Percentiles rank a stretch among this genome's conserved stretches.
These are phyloP conservation scores for Euborellia annulipes DNA, from an alignment of 1,140 invertebrate species.

Conservation along the genomic window DNA sequence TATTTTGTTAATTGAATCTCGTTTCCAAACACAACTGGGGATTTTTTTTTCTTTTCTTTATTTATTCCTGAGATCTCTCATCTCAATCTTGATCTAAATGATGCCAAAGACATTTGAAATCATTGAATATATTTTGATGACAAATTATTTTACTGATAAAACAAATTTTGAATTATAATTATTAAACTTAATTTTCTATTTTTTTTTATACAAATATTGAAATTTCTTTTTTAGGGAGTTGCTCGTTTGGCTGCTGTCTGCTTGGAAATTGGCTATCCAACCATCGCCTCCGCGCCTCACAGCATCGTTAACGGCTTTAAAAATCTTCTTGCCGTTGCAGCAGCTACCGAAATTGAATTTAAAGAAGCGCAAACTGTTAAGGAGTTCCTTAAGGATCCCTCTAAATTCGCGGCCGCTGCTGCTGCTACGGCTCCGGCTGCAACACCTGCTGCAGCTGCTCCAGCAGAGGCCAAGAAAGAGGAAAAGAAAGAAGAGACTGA, in stretches of 20 bases:
- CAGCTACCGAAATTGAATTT: constrained; percentile 89
- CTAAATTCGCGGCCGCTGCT: constrained; percentile 70
- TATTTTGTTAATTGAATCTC: too few species aligned
- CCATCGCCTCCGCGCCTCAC: constrained; percentile 90
- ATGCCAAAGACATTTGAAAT: too few species aligned
- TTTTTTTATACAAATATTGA: not conserved
- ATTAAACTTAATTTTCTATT: too few species aligned
- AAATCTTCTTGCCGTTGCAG: constrained; percentile 91
- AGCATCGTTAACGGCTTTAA: constrained; percentile 96
- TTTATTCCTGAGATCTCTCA: too few species aligned
- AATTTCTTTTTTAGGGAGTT: constrained; percentile 48
- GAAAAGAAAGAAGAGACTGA: constrained; percentile 64
- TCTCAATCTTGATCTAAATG: too few species aligned
- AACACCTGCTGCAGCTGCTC: constrained; percentile 35
- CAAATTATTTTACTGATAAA: too few species aligned
- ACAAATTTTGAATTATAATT: too few species aligned
- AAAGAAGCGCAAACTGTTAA: constrained; percentile 85
- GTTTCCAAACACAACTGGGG: too few species aligned
- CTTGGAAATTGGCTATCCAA: constrained; percentile 88
- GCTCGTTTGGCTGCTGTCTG: constrained; percentile 89
- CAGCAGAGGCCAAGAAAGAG: constrained; percentile 59
- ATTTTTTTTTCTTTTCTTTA: too few species aligned
- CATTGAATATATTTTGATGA: too few species aligned
- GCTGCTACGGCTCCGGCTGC: constrained; percentile 41
- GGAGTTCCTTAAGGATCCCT: constrained; percentile 84